A percentile compares a stretch with the other conserved stretches of the same genome.
phyloP scores from a whole-genome alignment of 2,113 vertebrate species.

The Piaya cayana region DNA sequence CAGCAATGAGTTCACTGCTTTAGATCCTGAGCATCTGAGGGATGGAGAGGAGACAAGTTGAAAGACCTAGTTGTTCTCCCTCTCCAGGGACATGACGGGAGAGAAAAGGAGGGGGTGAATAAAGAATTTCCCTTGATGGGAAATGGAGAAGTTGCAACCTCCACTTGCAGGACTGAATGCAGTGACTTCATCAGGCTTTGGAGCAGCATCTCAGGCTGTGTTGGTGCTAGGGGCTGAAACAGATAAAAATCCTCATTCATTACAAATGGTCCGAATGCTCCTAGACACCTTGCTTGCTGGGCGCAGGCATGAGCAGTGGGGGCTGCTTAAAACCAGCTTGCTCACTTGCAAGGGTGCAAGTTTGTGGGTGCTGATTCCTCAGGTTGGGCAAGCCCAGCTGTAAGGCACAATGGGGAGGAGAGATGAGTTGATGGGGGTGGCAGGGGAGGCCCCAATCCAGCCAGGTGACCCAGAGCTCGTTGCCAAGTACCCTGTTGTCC shows the following conservation, averaged over 20 bases:
- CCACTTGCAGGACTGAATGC: neutral
- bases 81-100: neutral
- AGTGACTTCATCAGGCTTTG: neutral
- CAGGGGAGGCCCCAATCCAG: neutral
- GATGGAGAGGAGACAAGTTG: neutral
- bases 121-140: neutral
- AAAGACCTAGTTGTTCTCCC: neutral
- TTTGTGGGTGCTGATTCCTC: neutral
- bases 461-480: neutral
- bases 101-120: neutral
- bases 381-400: accelerated
- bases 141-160: neutral
- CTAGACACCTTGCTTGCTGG: neutral
- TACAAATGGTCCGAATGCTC: neutral
- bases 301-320: accelerated
- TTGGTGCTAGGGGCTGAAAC: neutral
- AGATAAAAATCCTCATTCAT: neutral
- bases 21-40: neutral
- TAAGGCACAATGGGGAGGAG: conserved; percentile 33
- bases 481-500: neutral
- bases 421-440: accelerated
- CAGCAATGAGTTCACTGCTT: neutral
- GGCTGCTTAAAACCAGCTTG: accelerated
- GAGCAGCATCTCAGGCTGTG: neutral
- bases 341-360: neutral